A percentile compares a stretch with the other conserved stretches of the same genome.
phyloP scores from a whole-genome alignment of 2,113 vertebrate genomes.

The Psittacula cyanocephala region DNA sequence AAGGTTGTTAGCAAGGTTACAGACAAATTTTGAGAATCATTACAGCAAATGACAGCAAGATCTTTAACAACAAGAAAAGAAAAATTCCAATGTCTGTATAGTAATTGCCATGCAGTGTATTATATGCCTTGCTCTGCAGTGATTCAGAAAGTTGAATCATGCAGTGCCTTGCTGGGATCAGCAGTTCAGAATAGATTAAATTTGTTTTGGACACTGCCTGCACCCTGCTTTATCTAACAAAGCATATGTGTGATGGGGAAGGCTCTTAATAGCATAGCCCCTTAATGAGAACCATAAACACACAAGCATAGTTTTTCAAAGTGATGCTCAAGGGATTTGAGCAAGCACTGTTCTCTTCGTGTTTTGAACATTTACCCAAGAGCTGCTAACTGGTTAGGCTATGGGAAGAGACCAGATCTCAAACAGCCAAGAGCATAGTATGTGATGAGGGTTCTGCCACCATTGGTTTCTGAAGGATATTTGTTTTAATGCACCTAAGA shows the following conservation, averaged over 20 bases:
- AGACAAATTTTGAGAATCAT: not conserved
- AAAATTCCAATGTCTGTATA: not conserved
- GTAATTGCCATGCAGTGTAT: not conserved
- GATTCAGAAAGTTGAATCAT: not conserved
- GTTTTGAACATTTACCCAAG: not conserved
- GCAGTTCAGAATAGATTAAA: slow-evolving; percentile 52
- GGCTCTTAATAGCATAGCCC: not conserved
- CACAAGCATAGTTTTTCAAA: not conserved
- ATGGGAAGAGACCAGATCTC: not conserved
- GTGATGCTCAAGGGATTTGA: not conserved
- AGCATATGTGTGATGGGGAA: slow-evolving; percentile 23
- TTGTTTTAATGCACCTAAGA: not conserved
- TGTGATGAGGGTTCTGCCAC: not conserved
- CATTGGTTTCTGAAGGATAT: not conserved
- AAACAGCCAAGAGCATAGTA: not conserved
- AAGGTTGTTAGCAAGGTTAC: slow-evolving; percentile 33
- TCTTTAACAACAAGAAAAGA: slow-evolving; percentile 26
- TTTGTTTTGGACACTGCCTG: slow-evolving; percentile 52
- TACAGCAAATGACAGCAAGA: slow-evolving; percentile 31
- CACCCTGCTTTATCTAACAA: slow-evolving; percentile 35
- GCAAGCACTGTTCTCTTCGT: not conserved
- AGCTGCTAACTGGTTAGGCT: not conserved
- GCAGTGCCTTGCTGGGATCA: slow-evolving; percentile 53
- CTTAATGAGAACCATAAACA: slow-evolving; percentile 55
- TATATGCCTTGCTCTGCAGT: not conserved